Base-by-base conservation (phyloP, 2,888 invertebrate genomes). In the Auanema sp. region DNA sequence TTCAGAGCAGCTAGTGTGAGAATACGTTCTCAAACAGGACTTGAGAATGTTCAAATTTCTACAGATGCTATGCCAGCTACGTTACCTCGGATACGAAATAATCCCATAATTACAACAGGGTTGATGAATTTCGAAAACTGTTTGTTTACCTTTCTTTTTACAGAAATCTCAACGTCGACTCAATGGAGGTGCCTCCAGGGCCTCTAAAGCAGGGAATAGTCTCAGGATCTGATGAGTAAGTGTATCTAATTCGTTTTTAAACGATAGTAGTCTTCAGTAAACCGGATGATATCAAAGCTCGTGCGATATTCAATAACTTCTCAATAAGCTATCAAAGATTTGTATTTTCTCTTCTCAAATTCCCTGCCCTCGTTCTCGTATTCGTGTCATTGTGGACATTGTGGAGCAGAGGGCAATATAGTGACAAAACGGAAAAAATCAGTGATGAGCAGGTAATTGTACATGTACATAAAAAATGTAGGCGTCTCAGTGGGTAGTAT, bases 371-470 rank as follows among this genome's bases (percentile, higher is more conserved):
- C 4, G 51, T 62, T n/a, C 23, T 62, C n/a, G 50, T 56, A 4
- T 16, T 62, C 5, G 14, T 56, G n/a, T 42, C 62, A 23, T 41
- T 62, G 12, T 62, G 62, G 56, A 57, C 57, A 1, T 40, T 57
- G n/a, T 62, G 62, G 62, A 57, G 62, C 16, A 44, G 62, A 40
- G 57, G 57, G 56, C 51, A 62, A 57, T 33, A 33, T 33, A 33
- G 4, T 33, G 33, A 33, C 33, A 33, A 33, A 8, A 33, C 33
- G 3, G 4, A 33, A 33, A 33, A 33, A 33, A 33, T 33, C 3
- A 33, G 8, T 33, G 33, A 33, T 33, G 33, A 33, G 33, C 33
- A 33, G 33, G 33, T 33, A 33, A 33, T 33, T 8, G 8, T 5
- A 47, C 14, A 43, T 43, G 14, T 43, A 47, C 3, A 53, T 8